phyloP scores from a whole-genome alignment of 2,797 vertebrate genomes.

The Melanotaenia pygmaea region DNA sequence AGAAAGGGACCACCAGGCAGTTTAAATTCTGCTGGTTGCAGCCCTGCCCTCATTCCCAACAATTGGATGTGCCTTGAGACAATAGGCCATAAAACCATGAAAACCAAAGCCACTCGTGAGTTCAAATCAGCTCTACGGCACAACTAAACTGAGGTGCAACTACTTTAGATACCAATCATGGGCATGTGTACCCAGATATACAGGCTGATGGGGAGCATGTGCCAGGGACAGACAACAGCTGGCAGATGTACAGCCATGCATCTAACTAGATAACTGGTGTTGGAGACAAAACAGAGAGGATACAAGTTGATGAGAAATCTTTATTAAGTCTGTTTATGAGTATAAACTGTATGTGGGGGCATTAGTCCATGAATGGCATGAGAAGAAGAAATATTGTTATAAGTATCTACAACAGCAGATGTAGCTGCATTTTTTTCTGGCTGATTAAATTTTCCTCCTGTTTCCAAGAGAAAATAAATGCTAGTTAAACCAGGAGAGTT shows the following conservation, averaged over 20 bases:
- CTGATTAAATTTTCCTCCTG: background rate
- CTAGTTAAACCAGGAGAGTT: background rate
- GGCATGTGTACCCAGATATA: conserved; percentile 51
- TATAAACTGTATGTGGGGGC: background rate
- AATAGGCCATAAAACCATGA: conserved; percentile 35
- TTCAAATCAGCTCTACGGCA: conserved; percentile 30
- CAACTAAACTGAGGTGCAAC: conserved; percentile 18
- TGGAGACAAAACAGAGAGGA: conserved; percentile 32
- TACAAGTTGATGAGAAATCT: background rate
- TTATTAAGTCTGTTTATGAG: background rate
- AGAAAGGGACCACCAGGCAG: conserved; percentile 50
- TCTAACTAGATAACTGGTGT: conserved; percentile 19
- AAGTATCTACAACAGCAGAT: background rate
- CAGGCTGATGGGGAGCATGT: conserved; percentile 23
- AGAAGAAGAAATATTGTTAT: conserved; percentile 4
- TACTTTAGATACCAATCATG: conserved; percentile 36
- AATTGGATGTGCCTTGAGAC: conserved; percentile 11
- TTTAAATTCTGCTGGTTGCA: background rate
- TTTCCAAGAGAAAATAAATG: background rate
- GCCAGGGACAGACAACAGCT: conserved; percentile 19
- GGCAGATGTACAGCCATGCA: conserved; percentile 22
- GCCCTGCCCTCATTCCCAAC: conserved; percentile 1
- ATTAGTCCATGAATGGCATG: background rate
- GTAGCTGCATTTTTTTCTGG: background rate
- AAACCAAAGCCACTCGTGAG: conserved; percentile 23